Conservation (phyloP, 2,113 vertebrate genomes). For the Hippopotamus amphibius region DNA sequence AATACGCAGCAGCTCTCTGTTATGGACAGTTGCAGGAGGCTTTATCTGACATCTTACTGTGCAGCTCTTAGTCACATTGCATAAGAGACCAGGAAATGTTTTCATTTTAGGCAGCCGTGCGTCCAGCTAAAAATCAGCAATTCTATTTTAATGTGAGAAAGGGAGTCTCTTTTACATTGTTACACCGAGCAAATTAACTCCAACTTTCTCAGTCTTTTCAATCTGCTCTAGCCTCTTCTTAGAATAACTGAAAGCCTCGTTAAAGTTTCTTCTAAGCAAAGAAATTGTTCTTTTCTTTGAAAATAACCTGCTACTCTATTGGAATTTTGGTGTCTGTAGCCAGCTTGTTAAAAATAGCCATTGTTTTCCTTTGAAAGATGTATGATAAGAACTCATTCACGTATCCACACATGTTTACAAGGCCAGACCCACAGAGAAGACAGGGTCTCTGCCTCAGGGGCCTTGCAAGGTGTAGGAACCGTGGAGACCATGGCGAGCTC, state of each 20-base stretch:
- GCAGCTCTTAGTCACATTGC: neutral
- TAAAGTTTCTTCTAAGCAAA: constrained; percentile 22
- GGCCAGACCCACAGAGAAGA: neutral
- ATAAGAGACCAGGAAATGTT: neutral
- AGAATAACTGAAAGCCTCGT: constrained; percentile 40
- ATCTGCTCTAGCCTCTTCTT: constrained; percentile 5
- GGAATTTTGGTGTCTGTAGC: neutral
- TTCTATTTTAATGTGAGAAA: neutral
- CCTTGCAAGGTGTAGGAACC: neutral
- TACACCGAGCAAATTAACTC: constrained; percentile 52
- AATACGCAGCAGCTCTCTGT: rapidly evolving
- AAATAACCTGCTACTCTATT: neutral
- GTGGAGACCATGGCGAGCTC: neutral
- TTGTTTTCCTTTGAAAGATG: constrained; percentile 27
- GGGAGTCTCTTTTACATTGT: neutral
- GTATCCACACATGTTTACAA: neutral
- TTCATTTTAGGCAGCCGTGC: neutral
- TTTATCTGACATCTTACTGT: neutral
- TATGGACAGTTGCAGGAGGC: neutral
- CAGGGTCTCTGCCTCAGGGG: neutral
- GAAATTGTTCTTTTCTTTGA: constrained; percentile 8
- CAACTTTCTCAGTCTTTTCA: constrained; percentile 2
- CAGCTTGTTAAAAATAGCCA: constrained; percentile 39
- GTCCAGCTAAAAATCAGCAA: neutral
- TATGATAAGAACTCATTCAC: neutral